A percentile compares a stretch with the other conserved stretches of the same genome.
Conservation (phyloP, 2,888 invertebrate genomes). For the Nysson spinosus region DNA sequence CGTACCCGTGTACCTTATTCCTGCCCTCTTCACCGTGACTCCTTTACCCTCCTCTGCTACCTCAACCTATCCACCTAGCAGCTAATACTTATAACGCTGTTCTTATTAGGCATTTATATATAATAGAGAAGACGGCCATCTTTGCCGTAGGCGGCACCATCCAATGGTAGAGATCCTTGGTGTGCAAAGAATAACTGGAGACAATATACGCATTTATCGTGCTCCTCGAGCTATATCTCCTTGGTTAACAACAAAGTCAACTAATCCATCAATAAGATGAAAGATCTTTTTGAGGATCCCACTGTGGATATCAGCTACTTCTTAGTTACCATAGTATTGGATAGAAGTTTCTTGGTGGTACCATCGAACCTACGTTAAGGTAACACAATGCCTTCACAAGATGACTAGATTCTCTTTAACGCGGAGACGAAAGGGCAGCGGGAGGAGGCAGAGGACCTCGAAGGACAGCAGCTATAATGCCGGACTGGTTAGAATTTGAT, state of each 20-base stretch:
- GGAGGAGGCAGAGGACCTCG: constrained; percentile 61
- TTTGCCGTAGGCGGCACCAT: constrained; percentile 58
- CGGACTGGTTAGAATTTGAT: constrained; percentile 77
- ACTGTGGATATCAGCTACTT: background rate
- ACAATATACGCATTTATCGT: constrained; percentile 66
- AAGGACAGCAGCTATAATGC: constrained; percentile 75
- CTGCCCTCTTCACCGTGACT: constrained; percentile 23
- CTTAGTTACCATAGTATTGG: constrained; percentile 27
- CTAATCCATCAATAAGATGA: no score
- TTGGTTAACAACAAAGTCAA: no score
- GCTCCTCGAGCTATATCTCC: no score
- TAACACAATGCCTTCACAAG: constrained; percentile 69
- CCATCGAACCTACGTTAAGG: constrained; percentile 44
- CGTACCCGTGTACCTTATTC: constrained; percentile 40
- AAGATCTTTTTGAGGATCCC: background rate
- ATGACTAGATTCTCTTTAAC: constrained; percentile 67
- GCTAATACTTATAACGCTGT: constrained; percentile 57
- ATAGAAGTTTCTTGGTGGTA: constrained; percentile 56
- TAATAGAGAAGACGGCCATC: constrained; percentile 67
- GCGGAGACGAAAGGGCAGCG: constrained; percentile 52
- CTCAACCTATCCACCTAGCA: constrained; percentile 39
- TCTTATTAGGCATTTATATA: constrained; percentile 68
- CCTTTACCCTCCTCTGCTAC: constrained; percentile 27
- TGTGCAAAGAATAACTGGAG: constrained; percentile 38
- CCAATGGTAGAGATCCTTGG: constrained; percentile 46